Evolutionary conservation across 2,888 invertebrate species (phyloP), one percentile per base, ranked within the genome.

Genomic region (Apodemia zela): DNA sequence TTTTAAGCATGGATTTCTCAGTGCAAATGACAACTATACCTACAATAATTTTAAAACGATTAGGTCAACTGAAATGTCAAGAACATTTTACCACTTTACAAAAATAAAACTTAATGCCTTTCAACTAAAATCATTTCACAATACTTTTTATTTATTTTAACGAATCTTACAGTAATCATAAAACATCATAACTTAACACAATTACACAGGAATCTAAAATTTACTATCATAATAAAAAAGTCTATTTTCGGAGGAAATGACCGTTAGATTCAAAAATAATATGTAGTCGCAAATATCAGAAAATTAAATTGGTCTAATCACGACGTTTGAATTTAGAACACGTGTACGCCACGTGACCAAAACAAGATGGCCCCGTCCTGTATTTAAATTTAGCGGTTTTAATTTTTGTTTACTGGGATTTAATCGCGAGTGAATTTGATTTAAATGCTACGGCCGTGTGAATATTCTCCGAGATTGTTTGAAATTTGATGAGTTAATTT

Each of bases 331-430:
- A 69, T 71, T 67, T 63, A 62, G 67, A 65, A 63, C 71, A 69
- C 69, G 72, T 67, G 70, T 45, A 64, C 42, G 67, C 29, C 77
- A 73, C 76, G 76, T 72, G 76, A 63, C 73, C 61, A 25, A 61
- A 70, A 67, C 69, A 69, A 71, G 68, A 70, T 71, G 73, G 71
- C 74, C 71, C 72, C 71, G 72, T 47, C 57, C 71, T 63, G 73
- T 72, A 66, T 68, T 72, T 68, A 66, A 74, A 71, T 75, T 75
- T 77, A 79, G 78, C 76, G 64, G 68, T 65, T 73, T 73, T 74
- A 72, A 77, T 57, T 62, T 45, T 82, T 83, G 82, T 82, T 79
- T 79, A 77, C 71, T 62, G 74, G 74, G 75, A 77, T 81, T 80
- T 75, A 74, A 80, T 77, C 67, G 63, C 65, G 66, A 65, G 71